Percentiles rank a stretch among this genome's conserved stretches.
Conservation (phyloP, 2,113 vertebrate genomes). For the Tetrax tetrax region DNA sequence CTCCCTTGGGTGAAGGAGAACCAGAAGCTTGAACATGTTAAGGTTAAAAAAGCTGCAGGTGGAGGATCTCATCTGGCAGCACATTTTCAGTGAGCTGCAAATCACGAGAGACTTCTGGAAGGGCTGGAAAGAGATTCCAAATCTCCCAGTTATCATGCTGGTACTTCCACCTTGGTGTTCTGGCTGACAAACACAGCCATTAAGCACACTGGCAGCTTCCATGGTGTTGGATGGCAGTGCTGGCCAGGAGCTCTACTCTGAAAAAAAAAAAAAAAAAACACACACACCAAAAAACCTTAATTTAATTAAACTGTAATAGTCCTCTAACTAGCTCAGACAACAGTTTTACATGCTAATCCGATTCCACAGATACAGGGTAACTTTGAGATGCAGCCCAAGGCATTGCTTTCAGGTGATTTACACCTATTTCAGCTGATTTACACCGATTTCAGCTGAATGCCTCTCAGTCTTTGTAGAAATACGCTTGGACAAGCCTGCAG, state of each 20-base stretch:
- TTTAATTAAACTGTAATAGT: neutral
- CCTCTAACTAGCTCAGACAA: neutral
- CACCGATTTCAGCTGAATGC: neutral
- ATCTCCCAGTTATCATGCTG: neutral
- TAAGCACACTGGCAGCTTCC: neutral
- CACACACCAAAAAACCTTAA: too few species aligned
- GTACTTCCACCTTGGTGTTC: neutral
- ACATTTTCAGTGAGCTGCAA: fast-evolving
- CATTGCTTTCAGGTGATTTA: fast-evolving
- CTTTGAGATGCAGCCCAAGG: neutral
- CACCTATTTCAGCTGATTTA: neutral
- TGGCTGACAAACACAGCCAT: neutral
- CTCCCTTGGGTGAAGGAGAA: neutral
- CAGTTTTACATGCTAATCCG: neutral
- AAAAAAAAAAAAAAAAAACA: neutral
- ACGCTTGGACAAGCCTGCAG: neutral
- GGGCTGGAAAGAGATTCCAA: neutral
- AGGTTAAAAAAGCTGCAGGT: neutral
- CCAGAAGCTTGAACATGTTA: neutral
- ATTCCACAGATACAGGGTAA: neutral
- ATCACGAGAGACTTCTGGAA: neutral
- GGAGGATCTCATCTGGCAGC: neutral
- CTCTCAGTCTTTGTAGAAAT: neutral
- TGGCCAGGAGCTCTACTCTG: neutral
- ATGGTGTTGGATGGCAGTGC: neutral